Conservation (phyloP, 2,113 vertebrate species). For the Anoplopoma fimbria region DNA sequence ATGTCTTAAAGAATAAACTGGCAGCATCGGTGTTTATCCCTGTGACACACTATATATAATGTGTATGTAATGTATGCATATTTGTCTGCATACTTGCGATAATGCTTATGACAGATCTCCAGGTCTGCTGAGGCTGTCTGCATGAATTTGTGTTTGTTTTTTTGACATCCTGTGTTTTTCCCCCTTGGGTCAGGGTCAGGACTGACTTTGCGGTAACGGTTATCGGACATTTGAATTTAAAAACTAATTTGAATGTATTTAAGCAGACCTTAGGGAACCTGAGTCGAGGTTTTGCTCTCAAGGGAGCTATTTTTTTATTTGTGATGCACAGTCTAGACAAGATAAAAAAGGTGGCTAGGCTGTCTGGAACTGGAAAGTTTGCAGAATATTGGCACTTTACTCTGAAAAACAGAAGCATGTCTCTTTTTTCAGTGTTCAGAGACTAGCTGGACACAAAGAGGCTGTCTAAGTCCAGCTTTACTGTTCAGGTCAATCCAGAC, state of each 20-base stretch:
- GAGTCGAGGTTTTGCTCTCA: constrained; percentile 39
- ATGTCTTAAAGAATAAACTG: constrained; percentile 45
- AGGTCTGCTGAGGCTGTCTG: constrained; percentile 12
- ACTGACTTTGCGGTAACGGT: background rate
- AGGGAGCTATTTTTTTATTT: constrained; percentile 1
- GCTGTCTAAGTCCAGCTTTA: background rate
- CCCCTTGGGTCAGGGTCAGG: constrained; percentile 21
- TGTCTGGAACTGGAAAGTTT: constrained; percentile 34
- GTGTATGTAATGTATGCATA: background rate
- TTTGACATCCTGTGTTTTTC: constrained; percentile 26
- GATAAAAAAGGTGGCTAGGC: constrained; percentile 43
- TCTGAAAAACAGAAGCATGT: constrained; percentile 21
- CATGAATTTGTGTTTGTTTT: constrained; percentile 40
- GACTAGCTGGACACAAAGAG: constrained; percentile 31
- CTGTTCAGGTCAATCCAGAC: constrained; percentile 13
- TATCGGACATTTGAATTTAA: constrained; percentile 47
- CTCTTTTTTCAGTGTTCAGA: background rate
- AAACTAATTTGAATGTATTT: constrained; percentile 23
- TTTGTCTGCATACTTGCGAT: constrained; percentile 15
- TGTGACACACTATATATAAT: constrained; percentile 28
- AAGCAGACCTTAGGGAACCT: constrained; percentile 3
- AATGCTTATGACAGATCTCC: constrained; percentile 12
- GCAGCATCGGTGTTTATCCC: constrained; percentile 52
- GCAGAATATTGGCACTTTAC: constrained; percentile 31
- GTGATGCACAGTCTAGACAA: constrained; percentile 59